Base-by-base conservation (phyloP, 1,140 invertebrate species). In the Ips nitidus region DNA sequence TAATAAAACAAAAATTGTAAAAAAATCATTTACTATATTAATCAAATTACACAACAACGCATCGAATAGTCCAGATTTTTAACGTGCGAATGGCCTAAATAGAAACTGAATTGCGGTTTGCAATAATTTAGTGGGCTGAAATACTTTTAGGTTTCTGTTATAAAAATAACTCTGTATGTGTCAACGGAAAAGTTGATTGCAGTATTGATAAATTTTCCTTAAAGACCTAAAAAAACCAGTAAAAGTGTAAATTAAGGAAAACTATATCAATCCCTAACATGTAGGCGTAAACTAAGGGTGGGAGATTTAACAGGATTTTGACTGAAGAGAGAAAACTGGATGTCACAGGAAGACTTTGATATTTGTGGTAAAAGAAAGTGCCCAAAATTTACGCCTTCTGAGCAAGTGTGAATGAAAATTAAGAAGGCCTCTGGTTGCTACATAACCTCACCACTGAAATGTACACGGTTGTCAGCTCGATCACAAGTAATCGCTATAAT, bases 1-100 rank as follows among this genome's bases (percentile, higher is more conserved):
- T 8, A 3, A 1, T 50, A 8, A 8, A 50, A 50, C 7, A 22
- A 50, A 50, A 50, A 50, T 50, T 50, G 45, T 50, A 50, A 50
- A 50, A 50, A 50, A 50, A 50, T 50, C 45, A 50, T 50, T 50
- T 50, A 50, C 45, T 50, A 50, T 50, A 50, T 50, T 22, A 6
- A 50, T 8, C 22, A 6, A 50, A 50, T 50, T 50, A 50, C 45
- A 50, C 45, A 50, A 50, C 45, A 50, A 50, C 6, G 45, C 22
- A 50, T 50, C 22, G 45, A 50, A 50, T 50, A 50, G 45, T 22
- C 45, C 45, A 50, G 22, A 22, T 22, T 22, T 22, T 50, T 50
- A 50, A 50, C 7, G 22, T 50, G 45, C 45, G 45, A 50, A 8
- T 50, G 1, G 3, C 7, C 7, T 50, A 50, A 50, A 50, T 50